These are phyloP conservation scores for Phanerotoma sp. DNA, from an alignment of 2,888 invertebrate species.

Conservation along the genomic window DNA sequence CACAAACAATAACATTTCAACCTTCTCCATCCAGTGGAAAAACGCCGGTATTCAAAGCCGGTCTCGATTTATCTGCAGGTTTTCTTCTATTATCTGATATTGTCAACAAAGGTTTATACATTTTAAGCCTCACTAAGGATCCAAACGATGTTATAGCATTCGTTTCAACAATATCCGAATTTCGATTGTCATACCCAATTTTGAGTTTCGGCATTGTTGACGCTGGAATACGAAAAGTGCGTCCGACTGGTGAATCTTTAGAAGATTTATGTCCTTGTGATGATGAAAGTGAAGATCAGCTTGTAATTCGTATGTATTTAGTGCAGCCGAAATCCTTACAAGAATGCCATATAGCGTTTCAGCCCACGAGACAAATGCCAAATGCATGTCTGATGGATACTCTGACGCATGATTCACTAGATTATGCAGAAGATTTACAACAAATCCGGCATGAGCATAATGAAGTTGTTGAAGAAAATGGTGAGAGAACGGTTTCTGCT, in stretches of 20 bases:
- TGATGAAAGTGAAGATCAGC: constrained; percentile 62
- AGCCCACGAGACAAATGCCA: constrained; percentile 45
- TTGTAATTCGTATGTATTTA: constrained; percentile 68
- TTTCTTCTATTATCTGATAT: constrained; percentile 89
- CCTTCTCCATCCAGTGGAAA: constrained; percentile 58
- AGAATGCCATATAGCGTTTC: constrained; percentile 74
- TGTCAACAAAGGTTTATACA: constrained; percentile 79
- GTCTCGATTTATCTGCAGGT: constrained; percentile 80
- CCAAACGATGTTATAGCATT: constrained; percentile 65
- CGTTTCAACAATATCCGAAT: constrained; percentile 79
- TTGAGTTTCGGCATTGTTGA: constrained; percentile 87
- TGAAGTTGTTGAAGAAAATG: constrained; percentile 47
- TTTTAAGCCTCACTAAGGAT: constrained; percentile 71
- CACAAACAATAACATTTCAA: constrained; percentile 80
- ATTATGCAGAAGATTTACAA: constrained; percentile 47
- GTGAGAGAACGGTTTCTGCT: constrained; percentile 47
- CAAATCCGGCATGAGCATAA: constrained; percentile 48
- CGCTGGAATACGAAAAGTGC: constrained; percentile 61
- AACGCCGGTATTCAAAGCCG: constrained; percentile 68
- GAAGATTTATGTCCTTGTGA: constrained; percentile 62
- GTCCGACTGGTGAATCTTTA: constrained; percentile 50
- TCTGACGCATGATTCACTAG: constrained; percentile 49
- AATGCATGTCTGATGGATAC: constrained; percentile 45
- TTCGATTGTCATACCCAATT: constrained; percentile 82
- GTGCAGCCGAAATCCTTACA: constrained; percentile 89